Conservation (phyloP, 2,113 vertebrate species). For the Pseudorhombus dupliciocellatus region DNA sequence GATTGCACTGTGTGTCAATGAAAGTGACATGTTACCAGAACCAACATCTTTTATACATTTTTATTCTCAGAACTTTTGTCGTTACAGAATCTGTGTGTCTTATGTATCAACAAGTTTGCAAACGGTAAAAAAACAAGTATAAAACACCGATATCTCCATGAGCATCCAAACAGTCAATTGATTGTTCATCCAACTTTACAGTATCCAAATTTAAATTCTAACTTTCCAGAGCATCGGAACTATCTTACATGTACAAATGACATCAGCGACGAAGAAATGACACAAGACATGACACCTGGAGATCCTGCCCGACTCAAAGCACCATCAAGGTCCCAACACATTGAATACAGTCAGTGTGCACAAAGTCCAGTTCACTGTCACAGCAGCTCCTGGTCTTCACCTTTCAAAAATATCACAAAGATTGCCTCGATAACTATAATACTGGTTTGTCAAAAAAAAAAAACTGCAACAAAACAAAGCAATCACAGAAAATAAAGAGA, state of each 20-base stretch:
- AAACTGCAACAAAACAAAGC: slow-evolving; percentile 16
- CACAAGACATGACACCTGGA: slow-evolving; percentile 5
- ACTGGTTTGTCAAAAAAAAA: slow-evolving; percentile 13
- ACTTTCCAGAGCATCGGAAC: slow-evolving; percentile 14
- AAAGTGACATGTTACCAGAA: not conserved
- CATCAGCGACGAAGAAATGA: slow-evolving; percentile 1
- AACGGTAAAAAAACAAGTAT: slow-evolving; percentile 32
- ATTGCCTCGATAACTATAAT: not conserved
- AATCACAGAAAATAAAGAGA: slow-evolving; percentile 38
- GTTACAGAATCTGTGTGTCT: slow-evolving; percentile 34
- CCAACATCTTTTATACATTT: slow-evolving; percentile 26
- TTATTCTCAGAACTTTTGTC: slow-evolving; percentile 49
- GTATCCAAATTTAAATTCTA: slow-evolving; percentile 15
- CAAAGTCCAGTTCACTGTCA: slow-evolving; percentile 48
- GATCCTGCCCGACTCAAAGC: slow-evolving; percentile 29
- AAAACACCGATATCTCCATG: slow-evolving; percentile 4
- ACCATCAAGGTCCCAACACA: slow-evolving; percentile 34
- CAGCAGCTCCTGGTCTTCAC: slow-evolving; percentile 24
- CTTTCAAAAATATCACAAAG: slow-evolving; percentile 8
- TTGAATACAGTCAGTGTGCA: slow-evolving; percentile 56
- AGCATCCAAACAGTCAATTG: not conserved
- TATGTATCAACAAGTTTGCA: slow-evolving; percentile 50
- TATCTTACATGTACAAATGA: not conserved
- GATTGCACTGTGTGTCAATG: not conserved
- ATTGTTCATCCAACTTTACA: slow-evolving; percentile 19